Conservation (phyloP, 1,140 invertebrate genomes). For the Anthonomus grandis region DNA sequence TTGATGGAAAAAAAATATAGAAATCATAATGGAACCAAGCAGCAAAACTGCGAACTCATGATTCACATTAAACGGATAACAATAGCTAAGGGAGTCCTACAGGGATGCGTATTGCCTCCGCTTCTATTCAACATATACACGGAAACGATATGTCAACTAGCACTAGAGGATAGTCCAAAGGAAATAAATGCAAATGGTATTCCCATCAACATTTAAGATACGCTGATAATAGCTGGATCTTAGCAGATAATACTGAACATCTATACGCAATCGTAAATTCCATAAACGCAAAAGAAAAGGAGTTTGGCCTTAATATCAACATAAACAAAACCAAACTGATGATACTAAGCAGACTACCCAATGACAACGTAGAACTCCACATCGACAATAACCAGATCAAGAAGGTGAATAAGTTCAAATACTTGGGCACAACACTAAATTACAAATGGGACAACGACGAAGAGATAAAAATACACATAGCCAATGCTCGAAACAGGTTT, state of each 20-base stretch:
- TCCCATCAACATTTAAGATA: slow-evolving; percentile 7
- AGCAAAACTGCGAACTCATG: too few species aligned
- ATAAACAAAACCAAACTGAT: slow-evolving; percentile 2
- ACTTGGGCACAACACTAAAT: neutral
- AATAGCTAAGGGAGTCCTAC: slow-evolving; percentile 1
- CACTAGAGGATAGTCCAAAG: neutral
- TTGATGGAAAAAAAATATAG: too few species aligned
- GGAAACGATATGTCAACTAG: slow-evolving; percentile 4
- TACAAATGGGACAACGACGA: neutral
- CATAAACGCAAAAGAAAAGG: neutral
- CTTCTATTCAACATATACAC: slow-evolving; percentile 6
- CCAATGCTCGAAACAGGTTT: slow-evolving; percentile 3
- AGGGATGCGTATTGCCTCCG: neutral
- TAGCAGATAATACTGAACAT: neutral
- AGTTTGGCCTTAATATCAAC: neutral
- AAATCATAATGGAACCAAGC: too few species aligned
- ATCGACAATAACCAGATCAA: neutral
- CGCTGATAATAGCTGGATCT: neutral
- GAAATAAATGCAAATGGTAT: neutral
- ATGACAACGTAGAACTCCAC: neutral
- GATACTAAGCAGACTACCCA: neutral
- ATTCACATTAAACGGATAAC: too few species aligned
- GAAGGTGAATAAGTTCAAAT: neutral
- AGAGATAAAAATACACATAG: slow-evolving; percentile 1
- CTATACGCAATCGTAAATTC: neutral